A percentile compares a stretch with the other conserved stretches of the same genome.
Evolutionary conservation across 1,140 invertebrate genomes (phyloP).

Genomic region (Homalodisca vitripennis): DNA sequence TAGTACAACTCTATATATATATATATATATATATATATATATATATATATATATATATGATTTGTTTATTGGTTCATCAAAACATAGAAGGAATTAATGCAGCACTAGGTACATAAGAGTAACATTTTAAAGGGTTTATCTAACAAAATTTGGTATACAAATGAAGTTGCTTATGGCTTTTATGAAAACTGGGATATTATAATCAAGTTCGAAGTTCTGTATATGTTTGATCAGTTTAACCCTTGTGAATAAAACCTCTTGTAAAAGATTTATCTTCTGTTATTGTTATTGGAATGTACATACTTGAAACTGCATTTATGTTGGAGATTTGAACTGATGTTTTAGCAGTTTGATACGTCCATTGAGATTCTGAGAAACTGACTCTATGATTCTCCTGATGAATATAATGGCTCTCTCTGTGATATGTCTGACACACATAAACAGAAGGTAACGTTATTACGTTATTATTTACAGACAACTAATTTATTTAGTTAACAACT

Average conservation of each 20-base stretch:
- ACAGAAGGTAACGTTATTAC: no score
- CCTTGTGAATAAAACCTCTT: constrained; percentile 28
- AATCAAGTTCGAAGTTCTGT: constrained; percentile 10
- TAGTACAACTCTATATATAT: no score
- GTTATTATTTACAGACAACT: no score
- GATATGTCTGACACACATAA: no score
- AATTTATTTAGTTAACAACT: no score
- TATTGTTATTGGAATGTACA: constrained; percentile 28
- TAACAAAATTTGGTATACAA: constrained; percentile 36
- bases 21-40: no score
- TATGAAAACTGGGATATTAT: background rate
- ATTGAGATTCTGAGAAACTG: no score
- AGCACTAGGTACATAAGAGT: constrained; percentile 22
- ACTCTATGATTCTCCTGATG: no score
- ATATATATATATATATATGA: constrained; percentile 37
- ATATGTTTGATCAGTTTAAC: constrained; percentile 26
- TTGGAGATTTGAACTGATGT: constrained; percentile 17
- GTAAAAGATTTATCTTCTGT: constrained; percentile 18
- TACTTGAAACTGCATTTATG: constrained; percentile 35
- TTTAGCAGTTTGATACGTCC: no score
- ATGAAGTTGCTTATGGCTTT: constrained; percentile 33
- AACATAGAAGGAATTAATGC: constrained; percentile 36
- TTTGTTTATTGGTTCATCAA: constrained; percentile 41
- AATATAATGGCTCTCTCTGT: no score
- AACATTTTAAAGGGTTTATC: no score